Conservation (phyloP, 2,113 vertebrate genomes). For the Gymnogyps californianus region DNA sequence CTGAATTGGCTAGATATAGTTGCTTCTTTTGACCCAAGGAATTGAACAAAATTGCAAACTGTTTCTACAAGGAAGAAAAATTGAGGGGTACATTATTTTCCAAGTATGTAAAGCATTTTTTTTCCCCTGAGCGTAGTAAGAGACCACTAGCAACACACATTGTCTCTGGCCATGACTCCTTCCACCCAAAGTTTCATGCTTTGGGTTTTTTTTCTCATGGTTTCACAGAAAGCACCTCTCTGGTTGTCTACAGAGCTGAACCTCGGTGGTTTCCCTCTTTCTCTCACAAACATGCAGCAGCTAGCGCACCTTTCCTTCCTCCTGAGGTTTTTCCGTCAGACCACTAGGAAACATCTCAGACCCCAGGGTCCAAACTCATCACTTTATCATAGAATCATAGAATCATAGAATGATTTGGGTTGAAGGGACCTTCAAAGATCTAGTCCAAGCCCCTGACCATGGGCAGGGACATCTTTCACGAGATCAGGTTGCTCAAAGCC, state of each 20-base stretch:
- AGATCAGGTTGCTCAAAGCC: background rate
- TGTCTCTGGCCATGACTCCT: background rate
- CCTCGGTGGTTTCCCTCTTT: background rate
- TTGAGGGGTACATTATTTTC: background rate
- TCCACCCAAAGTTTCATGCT: background rate
- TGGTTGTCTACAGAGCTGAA: background rate
- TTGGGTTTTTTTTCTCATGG: accelerated
- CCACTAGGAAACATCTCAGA: background rate
- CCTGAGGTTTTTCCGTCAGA: background rate
- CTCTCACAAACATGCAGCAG: background rate
- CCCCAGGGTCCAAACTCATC: background rate
- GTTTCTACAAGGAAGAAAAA: background rate
- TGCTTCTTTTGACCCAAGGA: background rate
- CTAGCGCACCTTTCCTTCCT: background rate
- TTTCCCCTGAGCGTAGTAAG: accelerated
- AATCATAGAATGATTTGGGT: background rate
- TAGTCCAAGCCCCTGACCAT: background rate
- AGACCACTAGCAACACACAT: background rate
- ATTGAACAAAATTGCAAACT: background rate
- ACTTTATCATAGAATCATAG: background rate
- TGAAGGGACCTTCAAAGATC: background rate
- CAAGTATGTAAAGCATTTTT: background rate
- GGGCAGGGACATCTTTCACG: background rate
- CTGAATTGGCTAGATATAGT: background rate
- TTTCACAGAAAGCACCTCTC: background rate